These are phyloP conservation scores for Pygathrix nemaeus DNA, from an alignment of 2,113 vertebrate genomes.

Conservation along the genomic window DNA sequence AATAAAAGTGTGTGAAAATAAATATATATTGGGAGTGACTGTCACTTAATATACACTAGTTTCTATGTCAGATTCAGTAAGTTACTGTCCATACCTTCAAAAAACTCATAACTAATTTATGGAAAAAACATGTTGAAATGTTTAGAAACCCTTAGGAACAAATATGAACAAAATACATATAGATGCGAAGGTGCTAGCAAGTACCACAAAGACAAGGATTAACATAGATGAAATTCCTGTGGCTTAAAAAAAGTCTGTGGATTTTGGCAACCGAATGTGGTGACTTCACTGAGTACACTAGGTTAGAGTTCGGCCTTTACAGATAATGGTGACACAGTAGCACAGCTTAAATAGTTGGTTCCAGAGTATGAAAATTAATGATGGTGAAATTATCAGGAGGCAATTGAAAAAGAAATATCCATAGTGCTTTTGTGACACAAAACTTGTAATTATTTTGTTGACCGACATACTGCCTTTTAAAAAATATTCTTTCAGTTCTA, in stretches of 20 bases:
- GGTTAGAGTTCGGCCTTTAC: neutral
- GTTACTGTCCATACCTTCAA: neutral
- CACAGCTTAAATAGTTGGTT: neutral
- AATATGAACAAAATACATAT: neutral
- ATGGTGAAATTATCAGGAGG: neutral
- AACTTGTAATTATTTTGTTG: neutral
- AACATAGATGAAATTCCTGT: neutral
- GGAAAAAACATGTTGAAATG: neutral
- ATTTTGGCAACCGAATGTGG: neutral
- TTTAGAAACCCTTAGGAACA: neutral
- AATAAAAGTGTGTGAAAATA: neutral
- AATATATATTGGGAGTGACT: neutral
- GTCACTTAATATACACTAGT: neutral
- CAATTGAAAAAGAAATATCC: neutral
- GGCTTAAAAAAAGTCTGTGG: neutral
- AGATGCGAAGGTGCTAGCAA: neutral
- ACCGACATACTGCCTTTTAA: neutral
- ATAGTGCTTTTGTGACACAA: neutral
- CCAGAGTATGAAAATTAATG: neutral
- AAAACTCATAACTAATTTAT: neutral
- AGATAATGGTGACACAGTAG: neutral
- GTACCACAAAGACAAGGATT: neutral
- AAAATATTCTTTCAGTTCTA: neutral
- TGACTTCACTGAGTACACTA: neutral
- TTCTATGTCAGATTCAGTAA: constrained; percentile 34